Evolutionary conservation across 2,797 vertebrate genomes (phyloP).

Genomic region (Pipistrellus pipistrellus): DNA sequence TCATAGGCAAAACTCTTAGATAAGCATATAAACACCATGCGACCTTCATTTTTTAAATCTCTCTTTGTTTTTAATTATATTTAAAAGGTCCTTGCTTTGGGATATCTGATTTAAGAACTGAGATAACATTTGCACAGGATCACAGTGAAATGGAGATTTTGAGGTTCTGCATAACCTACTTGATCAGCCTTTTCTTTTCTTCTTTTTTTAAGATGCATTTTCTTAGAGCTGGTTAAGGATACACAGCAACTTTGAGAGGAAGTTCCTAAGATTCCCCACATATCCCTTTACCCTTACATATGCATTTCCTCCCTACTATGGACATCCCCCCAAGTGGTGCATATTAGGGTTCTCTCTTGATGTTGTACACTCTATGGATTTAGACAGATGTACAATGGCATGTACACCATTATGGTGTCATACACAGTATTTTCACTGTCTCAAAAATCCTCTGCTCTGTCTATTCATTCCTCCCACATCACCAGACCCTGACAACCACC

Average conservation of each 20-base stretch:
- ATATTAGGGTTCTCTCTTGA: not conserved
- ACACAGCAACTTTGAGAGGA: not conserved
- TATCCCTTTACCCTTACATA: no score
- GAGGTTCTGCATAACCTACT: not conserved
- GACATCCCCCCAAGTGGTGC: not conserved
- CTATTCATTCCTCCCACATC: not conserved
- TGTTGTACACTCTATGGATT: not conserved
- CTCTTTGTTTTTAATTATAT: not conserved
- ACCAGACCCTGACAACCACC: not conserved
- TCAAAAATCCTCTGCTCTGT: not conserved
- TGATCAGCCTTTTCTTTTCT: not conserved
- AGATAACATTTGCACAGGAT: not conserved
- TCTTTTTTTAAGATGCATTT: not conserved
- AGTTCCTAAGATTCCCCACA: not conserved
- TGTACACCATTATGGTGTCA: not conserved
- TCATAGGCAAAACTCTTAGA: not conserved
- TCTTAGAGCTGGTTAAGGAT: not conserved
- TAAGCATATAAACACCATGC: slow-evolving; percentile 14
- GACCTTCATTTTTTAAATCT: not conserved
- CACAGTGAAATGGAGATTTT: not conserved
- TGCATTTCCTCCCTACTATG: not conserved
- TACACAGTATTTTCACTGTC: not conserved
- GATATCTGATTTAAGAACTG: not conserved
- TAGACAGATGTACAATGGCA: not conserved
- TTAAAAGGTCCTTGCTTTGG: not conserved